These are phyloP conservation scores for Sitophilus oryzae DNA, from an alignment of 1,140 invertebrate genomes.

Conservation along the genomic window DNA sequence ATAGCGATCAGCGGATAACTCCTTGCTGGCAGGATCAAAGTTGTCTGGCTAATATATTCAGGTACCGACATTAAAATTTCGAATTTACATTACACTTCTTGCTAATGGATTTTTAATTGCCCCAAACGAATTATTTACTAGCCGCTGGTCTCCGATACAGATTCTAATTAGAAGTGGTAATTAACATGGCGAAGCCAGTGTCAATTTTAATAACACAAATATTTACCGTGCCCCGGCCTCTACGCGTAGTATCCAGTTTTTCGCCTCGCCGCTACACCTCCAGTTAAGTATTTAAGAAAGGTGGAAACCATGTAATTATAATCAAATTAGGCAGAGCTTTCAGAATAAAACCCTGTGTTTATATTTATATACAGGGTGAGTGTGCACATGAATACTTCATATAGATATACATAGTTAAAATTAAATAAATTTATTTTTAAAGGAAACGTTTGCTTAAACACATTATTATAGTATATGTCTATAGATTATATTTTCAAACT, in stretches of 20 bases:
- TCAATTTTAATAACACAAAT: constrained; percentile 39
- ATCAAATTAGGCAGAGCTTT: constrained; percentile 25
- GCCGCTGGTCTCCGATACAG: constrained; percentile 34
- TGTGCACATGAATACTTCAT: background rate
- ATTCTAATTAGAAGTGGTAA: constrained; percentile 35
- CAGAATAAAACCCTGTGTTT: background rate
- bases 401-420: background rate
- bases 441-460: too few species aligned
- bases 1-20: too few species aligned
- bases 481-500: too few species aligned
- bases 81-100: constrained; percentile 38
- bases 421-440: too few species aligned
- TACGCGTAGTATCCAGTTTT: background rate
- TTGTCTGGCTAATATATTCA: constrained; percentile 32
- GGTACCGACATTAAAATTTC: constrained; percentile 33
- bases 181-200: constrained; percentile 35
- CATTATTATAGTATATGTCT: too few species aligned
- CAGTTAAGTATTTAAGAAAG: constrained; percentile 22
- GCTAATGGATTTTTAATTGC: constrained; percentile 43
- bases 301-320: constrained; percentile 26
- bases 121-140: constrained; percentile 35
- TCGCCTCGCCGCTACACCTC: constrained; percentile 22
- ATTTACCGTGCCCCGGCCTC: constrained; percentile 28
- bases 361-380: too few species aligned
- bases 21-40: too few species aligned